Base-by-base conservation (phyloP, 1,140 invertebrate species). In the Drosophila athabasca region DNA sequence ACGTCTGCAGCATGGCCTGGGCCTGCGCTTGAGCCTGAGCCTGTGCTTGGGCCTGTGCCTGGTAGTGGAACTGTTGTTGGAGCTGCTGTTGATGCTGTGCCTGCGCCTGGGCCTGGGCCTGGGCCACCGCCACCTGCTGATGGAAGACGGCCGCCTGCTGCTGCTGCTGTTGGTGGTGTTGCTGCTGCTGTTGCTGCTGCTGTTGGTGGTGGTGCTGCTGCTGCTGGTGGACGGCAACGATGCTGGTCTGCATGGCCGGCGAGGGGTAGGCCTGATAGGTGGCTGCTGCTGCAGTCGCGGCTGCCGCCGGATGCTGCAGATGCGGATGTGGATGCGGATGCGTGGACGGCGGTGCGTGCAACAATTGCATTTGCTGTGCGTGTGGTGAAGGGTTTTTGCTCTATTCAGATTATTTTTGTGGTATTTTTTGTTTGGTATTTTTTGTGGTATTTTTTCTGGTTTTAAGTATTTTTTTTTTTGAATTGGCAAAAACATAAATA, bases 311-410 rank as follows among this genome's bases (percentile, higher is more conserved):
- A 62, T 85, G 82, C 78, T 76, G 83, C 72, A 84, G 69, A 67
- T 75, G 71, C 51, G 60, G 60, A 68, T 62, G 60, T 62, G 66
- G 66, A 76, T 90, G 89, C 68, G 84, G 85, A 71, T 88, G 90
- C 65, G 80, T 89, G 72, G 87, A 79, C 65, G 88, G 84, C 62
- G 84, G 69, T 78, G 87, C 83, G 80, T 91, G 90, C 81, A 91
- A 83, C 80, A 91, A 87, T 91, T 91, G 90, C 90, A 91, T 91
- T 91, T 91, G 90, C 83, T 91, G 85, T 91, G 75, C 78, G 82
- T 85, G 79, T 75, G 90, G 87, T 87, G 89, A 79, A 79, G 62
- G 77, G 62, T 59, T 69, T 61, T 46, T 48, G 35, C 62, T 66
- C 60, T 61, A 51, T 82, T 85, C 69, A 87, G 78, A 81, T 87